phyloP scores from a whole-genome alignment of 2,888 invertebrate species.

The Macrosoma leucophasiata region DNA sequence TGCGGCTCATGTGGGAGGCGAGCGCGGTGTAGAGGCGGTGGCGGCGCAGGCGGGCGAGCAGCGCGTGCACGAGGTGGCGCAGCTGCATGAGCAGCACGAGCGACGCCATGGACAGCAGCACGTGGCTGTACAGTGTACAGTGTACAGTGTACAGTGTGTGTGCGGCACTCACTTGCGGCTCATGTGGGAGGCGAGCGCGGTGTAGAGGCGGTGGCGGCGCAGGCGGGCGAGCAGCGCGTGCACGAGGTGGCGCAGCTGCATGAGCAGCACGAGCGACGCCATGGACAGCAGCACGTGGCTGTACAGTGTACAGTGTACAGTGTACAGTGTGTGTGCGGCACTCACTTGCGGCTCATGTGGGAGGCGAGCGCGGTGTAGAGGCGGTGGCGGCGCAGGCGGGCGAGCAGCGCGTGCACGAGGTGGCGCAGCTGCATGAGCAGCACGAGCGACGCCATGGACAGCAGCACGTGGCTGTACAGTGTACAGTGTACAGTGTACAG shows the following conservation, averaged over 20 bases:
- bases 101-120: conserved; percentile 92
- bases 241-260: conserved; percentile 90
- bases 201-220: conserved; percentile 87
- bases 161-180: conserved; percentile 83
- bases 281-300: conserved; percentile 92
- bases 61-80: conserved; percentile 87
- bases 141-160: no score
- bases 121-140: conserved; percentile 93
- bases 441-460: conserved; percentile 93
- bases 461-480: conserved; percentile 91
- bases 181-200: conserved; percentile 87
- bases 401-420: conserved; percentile 88
- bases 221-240: conserved; percentile 88
- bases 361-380: conserved; percentile 87
- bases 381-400: conserved; percentile 85
- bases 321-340: no score
- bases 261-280: conserved; percentile 92
- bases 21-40: conserved; percentile 90
- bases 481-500: no score
- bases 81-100: conserved; percentile 93
- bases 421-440: conserved; percentile 92
- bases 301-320: no score
- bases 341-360: conserved; percentile 88
- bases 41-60: conserved; percentile 85
- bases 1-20: conserved; percentile 86